phyloP scores from a whole-genome alignment of 1,140 invertebrate species.

The Thalassaphorura encarpata region DNA sequence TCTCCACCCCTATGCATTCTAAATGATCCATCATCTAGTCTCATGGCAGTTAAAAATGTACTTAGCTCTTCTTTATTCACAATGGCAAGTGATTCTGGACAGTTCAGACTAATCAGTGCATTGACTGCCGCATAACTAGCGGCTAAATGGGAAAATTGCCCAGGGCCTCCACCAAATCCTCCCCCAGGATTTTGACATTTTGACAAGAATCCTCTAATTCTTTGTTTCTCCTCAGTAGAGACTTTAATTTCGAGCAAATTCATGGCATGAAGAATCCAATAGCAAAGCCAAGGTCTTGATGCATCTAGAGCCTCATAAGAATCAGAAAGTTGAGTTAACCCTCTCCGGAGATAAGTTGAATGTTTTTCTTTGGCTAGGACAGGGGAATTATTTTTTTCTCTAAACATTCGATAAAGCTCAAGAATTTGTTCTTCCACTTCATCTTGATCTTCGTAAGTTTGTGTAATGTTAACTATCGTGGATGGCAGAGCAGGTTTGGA shows the following conservation, averaged over 20 bases:
- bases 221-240: slow-evolving; percentile 51
- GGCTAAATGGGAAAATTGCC: slow-evolving; percentile 83
- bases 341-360: background rate
- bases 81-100: slow-evolving; percentile 68
- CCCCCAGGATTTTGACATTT: slow-evolving; percentile 52
- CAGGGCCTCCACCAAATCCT: slow-evolving; percentile 89
- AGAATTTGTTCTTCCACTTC: slow-evolving; percentile 7
- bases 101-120: slow-evolving; percentile 79
- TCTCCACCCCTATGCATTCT: slow-evolving; percentile 87
- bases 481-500: no score
- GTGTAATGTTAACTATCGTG: no score
- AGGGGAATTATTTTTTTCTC: background rate
- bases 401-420: background rate
- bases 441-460: no score
- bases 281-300: slow-evolving; percentile 89
- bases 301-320: slow-evolving; percentile 60
- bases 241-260: slow-evolving; percentile 65
- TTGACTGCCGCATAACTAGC: slow-evolving; percentile 95
- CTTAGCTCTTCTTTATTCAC: slow-evolving; percentile 67
- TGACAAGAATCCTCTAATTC: slow-evolving; percentile 56
- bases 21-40: slow-evolving; percentile 78
- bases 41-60: slow-evolving; percentile 65
- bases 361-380: slow-evolving; percentile 3
- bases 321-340: background rate
- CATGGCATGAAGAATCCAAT: slow-evolving; percentile 90